Percentiles rank a stretch among this genome's conserved stretches.
Conservation (phyloP, 2,888 invertebrate genomes). For the Drosophila hawaiiensis region DNA sequence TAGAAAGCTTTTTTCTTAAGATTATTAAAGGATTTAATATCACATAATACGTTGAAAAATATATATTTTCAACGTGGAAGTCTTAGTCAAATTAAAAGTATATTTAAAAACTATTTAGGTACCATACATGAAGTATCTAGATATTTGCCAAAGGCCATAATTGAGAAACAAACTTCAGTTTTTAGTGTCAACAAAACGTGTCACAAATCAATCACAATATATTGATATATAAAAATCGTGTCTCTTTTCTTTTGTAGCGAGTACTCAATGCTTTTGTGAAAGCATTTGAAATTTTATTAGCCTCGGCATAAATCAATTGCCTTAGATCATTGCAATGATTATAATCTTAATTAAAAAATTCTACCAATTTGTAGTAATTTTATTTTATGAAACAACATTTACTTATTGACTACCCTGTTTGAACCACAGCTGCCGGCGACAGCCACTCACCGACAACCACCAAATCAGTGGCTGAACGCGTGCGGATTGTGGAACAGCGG, state of each 20-base stretch:
- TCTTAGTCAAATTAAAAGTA: not conserved
- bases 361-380: slow-evolving; percentile 6
- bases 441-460: slow-evolving; percentile 49
- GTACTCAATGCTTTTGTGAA: not conserved
- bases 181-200: not conserved
- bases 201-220: too few species aligned
- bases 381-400: slow-evolving; percentile 22
- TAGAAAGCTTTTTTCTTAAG: not conserved
- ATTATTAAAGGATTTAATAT: not conserved
- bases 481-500: slow-evolving; percentile 86
- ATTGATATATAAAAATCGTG: not conserved
- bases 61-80: not conserved
- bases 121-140: too few species aligned
- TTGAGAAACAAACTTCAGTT: not conserved
- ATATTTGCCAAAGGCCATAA: not conserved
- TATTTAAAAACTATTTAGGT: not conserved
- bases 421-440: slow-evolving; percentile 22
- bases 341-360: slow-evolving; percentile 17
- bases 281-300: not conserved
- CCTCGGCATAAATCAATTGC: slow-evolving; percentile 3
- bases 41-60: not conserved
- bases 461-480: slow-evolving; percentile 86
- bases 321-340: slow-evolving; percentile 1
- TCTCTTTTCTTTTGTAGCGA: not conserved
- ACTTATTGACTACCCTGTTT: slow-evolving; percentile 14